Evolutionary conservation across 2,113 vertebrate genomes (phyloP).

Genomic region (Oophaga pumilio): DNA sequence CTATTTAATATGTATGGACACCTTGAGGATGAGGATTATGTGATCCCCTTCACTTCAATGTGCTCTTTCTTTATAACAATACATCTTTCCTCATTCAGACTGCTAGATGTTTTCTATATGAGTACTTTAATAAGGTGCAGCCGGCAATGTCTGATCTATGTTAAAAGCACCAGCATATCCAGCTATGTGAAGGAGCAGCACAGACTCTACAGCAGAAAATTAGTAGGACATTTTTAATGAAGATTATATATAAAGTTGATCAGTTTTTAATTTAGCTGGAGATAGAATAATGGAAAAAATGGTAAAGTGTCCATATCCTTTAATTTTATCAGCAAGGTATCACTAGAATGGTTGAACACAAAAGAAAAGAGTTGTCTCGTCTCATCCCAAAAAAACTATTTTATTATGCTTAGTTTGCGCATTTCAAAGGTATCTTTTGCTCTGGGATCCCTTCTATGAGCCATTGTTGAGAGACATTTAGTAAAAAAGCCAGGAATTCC

Average conservation of each 20-base stretch:
- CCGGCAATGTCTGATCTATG: background rate
- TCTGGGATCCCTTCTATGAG: background rate
- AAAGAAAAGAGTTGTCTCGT: background rate
- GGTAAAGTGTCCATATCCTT: background rate
- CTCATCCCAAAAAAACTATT: background rate
- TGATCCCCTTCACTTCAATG: no score
- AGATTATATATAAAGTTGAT: background rate
- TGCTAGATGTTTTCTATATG: background rate
- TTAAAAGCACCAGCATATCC: background rate
- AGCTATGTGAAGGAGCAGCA: background rate
- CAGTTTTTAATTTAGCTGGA: no score
- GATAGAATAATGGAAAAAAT: background rate
- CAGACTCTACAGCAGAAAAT: background rate
- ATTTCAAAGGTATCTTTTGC: background rate
- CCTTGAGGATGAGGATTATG: no score
- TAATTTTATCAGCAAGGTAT: background rate
- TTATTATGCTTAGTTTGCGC: background rate
- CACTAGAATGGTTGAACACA: background rate
- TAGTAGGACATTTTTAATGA: background rate
- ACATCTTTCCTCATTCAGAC: no score
- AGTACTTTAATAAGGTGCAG: no score
- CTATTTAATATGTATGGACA: no score
- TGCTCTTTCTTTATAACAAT: no score
- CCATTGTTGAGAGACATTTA: background rate
- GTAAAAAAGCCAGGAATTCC: background rate